These are phyloP conservation scores for Clepsis dumicolana DNA, from an alignment of 2,888 invertebrate genomes.

Conservation along the genomic window DNA sequence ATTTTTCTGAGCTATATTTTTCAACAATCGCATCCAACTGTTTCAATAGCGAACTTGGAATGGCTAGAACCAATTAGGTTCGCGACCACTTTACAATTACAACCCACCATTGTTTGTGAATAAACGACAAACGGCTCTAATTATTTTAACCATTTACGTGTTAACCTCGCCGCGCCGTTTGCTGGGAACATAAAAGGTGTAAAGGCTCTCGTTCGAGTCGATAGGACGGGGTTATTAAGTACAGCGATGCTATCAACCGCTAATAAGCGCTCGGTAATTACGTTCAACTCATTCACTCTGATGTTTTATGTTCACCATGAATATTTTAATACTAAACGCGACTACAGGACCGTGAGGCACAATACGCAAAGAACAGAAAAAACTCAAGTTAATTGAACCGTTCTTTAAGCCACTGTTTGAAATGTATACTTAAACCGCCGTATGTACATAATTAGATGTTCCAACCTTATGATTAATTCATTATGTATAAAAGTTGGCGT, in stretches of 20 bases:
- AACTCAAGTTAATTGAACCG: constrained; percentile 30
- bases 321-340: constrained; percentile 65
- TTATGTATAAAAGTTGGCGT: not conserved
- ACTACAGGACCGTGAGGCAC: constrained; percentile 44
- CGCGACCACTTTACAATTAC: constrained; percentile 32
- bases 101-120: constrained; percentile 20
- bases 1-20: constrained; percentile 1
- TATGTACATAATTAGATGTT: constrained; percentile 28
- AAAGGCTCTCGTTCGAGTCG: constrained; percentile 54
- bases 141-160: constrained; percentile 33
- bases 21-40: not conserved
- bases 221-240: constrained; percentile 58
- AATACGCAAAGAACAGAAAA: constrained; percentile 28
- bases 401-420: constrained; percentile 32
- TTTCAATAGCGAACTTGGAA: constrained; percentile 11
- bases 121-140: constrained; percentile 34
- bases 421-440: constrained; percentile 29
- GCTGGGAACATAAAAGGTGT: constrained; percentile 57
- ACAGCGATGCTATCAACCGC: constrained; percentile 64
- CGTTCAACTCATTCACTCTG: constrained; percentile 61
- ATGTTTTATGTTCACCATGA: constrained; percentile 63
- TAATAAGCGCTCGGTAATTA: constrained; percentile 70
- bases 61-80: constrained; percentile 18
- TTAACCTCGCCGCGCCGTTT: constrained; percentile 52
- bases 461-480: constrained; percentile 36